A percentile compares a stretch with the other conserved stretches of the same genome.
These are phyloP conservation scores for Dryobotodes eremita DNA, from an alignment of 2,888 invertebrate genomes.

Conservation along the genomic window DNA sequence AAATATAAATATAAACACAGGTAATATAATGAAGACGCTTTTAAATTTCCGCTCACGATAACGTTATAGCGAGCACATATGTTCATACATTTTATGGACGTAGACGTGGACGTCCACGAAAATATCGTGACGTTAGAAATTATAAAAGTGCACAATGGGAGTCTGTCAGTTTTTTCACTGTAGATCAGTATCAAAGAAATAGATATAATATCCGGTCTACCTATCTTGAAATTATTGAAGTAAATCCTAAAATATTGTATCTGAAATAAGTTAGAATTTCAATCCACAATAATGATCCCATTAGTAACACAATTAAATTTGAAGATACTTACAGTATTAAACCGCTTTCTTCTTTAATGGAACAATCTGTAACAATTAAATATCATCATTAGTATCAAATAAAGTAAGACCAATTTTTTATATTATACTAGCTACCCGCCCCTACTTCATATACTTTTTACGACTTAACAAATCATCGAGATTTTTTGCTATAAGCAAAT, in stretches of 20 bases:
- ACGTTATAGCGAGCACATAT: neutral
- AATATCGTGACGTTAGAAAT: neutral
- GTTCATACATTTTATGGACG: neutral
- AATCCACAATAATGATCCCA: neutral
- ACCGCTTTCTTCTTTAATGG: constrained; percentile 1
- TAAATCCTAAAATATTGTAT: neutral
- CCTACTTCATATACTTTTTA: neutral
- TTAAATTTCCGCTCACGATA: neutral
- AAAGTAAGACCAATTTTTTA: neutral
- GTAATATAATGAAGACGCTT: no score
- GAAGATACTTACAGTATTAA: constrained; percentile 33
- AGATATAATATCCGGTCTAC: neutral
- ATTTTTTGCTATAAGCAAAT: neutral
- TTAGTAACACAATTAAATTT: constrained; percentile 10
- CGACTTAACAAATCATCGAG: neutral
- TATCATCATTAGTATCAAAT: constrained; percentile 17
- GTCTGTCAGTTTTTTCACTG: neutral
- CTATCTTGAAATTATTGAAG: neutral
- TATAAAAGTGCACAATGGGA: neutral
- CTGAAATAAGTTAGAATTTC: neutral
- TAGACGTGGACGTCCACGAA: neutral
- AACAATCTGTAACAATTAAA: constrained; percentile 45
- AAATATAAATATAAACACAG: no score
- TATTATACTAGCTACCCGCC: neutral
- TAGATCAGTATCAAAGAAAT: neutral